Base-by-base conservation (phyloP, 2,888 invertebrate species). In the Ommatoiulus sabulosus region DNA sequence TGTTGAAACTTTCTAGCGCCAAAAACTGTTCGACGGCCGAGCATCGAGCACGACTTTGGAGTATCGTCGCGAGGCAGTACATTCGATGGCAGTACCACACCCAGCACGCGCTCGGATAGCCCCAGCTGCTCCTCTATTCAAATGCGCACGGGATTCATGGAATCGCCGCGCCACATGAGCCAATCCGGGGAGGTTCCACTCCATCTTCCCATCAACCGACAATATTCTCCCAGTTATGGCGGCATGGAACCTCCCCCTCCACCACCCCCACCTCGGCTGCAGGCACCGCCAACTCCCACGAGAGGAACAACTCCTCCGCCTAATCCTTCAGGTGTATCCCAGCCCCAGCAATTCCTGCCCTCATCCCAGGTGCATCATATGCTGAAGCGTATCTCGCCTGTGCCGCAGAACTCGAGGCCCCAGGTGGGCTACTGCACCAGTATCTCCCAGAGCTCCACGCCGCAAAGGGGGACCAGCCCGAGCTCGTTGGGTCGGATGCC, bases 101-200 rank as follows among this genome's bases (percentile, higher is more conserved):
- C 87, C 87, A 97, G 97, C 92, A 97, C 97, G 85, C 94, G 97
- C 88, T 97, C 97, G 7, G 97, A 97, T 92, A 97, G 97, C 92
- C 97, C 97, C 20, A 95, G 97, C 90, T 94, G 96, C 90, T 93
- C 94, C 15, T 80, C 87, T 57, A 12, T 88, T 63, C 44, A 44
- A 84, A 63, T 95, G 95, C 90, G 86, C 12, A 24, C 52, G n/a
- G 87, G 43, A 12, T 87, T 52, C 44, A 46, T 84, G 80, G 84
- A 88, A 12, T 35, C 85, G 6, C 84, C 89, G 10, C 89, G 89
- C 0, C 44, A 84, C 72, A 48, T 87, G 44, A 48, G 44, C 43
- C 86, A 88, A 12, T 12, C 87, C 8, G 89, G 20, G 88, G 89
- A 35, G 88, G 88, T 44, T 89, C 84, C 57, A 44, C 84, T 48